phyloP scores from a whole-genome alignment of 2,888 invertebrate species.

The Limnephilus auricula region DNA sequence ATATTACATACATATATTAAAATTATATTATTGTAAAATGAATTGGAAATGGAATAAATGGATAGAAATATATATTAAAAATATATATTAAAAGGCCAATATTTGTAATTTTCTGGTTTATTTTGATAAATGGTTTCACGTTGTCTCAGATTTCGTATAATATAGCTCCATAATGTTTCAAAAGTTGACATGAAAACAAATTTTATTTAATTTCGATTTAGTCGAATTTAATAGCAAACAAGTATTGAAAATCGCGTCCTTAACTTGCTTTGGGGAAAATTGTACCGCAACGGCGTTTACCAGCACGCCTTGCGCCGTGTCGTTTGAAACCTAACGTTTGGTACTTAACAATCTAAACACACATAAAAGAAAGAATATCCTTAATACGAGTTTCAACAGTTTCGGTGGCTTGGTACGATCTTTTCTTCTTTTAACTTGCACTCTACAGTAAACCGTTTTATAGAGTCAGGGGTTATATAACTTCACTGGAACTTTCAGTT shows the following conservation, averaged over 20 bases:
- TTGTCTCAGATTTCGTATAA: not conserved
- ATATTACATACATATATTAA: no score
- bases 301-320: constrained; percentile 42
- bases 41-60: no score
- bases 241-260: not conserved
- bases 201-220: not conserved
- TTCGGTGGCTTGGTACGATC: constrained; percentile 15
- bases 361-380: constrained; percentile 44
- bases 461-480: not conserved
- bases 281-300: constrained; percentile 53
- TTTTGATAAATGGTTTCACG: not conserved
- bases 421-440: constrained; percentile 21
- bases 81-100: no score
- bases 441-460: constrained; percentile 2
- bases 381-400: constrained; percentile 51
- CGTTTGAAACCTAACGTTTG: constrained; percentile 54
- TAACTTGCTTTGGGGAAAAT: constrained; percentile 41
- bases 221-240: not conserved
- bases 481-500: not conserved
- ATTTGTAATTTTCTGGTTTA: no score
- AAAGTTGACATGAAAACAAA: no score
- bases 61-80: no score
- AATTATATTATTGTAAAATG: no score
- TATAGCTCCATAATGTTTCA: not conserved
- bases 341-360: constrained; percentile 53